phyloP scores from a whole-genome alignment of 1,140 invertebrate species.

The Ceratosolen fusciceps region DNA sequence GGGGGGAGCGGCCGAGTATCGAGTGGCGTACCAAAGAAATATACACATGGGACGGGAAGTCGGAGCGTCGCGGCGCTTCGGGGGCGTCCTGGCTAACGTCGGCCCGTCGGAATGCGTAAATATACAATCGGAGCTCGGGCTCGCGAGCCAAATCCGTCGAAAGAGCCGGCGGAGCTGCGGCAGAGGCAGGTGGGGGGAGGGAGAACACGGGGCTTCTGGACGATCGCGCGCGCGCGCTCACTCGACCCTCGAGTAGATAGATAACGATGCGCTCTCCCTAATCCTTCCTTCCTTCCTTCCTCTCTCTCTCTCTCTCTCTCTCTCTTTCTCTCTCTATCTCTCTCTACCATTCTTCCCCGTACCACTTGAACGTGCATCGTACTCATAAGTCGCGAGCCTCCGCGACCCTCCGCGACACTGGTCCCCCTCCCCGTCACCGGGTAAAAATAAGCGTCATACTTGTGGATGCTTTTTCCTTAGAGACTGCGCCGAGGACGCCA shows the following conservation, averaged over 20 bases:
- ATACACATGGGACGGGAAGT: conserved; percentile 62
- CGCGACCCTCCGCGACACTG: not conserved
- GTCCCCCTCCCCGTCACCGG: no score
- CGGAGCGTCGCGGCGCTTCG: conserved; percentile 63
- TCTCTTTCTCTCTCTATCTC: no score
- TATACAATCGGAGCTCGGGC: conserved; percentile 59
- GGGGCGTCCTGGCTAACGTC: conserved; percentile 67
- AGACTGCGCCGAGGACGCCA: conserved; percentile 28
- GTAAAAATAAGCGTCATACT: conserved; percentile 36
- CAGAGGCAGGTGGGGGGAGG: no score
- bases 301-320: no score
- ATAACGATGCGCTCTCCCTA: not conserved
- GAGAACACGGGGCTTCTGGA: not conserved
- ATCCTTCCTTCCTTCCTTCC: no score
- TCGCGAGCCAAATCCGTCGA: conserved; percentile 49
- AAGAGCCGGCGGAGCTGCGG: no score
- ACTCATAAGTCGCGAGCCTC: not conserved
- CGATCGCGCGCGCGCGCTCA: not conserved
- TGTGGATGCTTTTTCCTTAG: conserved; percentile 15
- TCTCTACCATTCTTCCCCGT: no score
- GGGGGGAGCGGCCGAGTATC: conserved; percentile 12
- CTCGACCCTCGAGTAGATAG: not conserved
- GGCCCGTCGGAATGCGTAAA: conserved; percentile 65
- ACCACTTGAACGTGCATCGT: not conserved
- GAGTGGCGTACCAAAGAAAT: conserved; percentile 62